phyloP scores from a whole-genome alignment of 2,113 vertebrate genomes.

The Apeltes quadracus region DNA sequence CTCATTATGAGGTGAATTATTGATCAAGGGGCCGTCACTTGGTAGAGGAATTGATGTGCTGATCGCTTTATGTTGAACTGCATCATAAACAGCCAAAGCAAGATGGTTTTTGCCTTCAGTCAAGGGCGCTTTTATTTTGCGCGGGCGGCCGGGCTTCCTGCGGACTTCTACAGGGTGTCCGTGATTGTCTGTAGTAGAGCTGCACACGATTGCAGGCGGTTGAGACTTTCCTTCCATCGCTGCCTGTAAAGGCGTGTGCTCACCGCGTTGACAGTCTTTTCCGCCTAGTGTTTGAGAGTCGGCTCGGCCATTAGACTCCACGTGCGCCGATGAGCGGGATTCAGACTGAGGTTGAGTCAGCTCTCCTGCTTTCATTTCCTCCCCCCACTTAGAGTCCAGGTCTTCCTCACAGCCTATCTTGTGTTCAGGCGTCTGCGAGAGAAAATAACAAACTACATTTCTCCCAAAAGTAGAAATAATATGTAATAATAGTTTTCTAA shows the following conservation, averaged over 20 bases:
- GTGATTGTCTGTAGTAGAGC: conserved; percentile 29
- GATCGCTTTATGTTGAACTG: conserved; percentile 40
- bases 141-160: conserved; percentile 44
- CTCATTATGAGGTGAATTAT: conserved; percentile 14
- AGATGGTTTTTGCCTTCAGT: background rate
- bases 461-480: background rate
- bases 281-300: conserved; percentile 15
- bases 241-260: background rate
- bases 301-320: conserved; percentile 12
- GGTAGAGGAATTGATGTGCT: conserved; percentile 37
- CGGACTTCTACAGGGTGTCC: background rate
- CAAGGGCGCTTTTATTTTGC: background rate
- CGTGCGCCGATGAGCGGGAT: conserved; percentile 12
- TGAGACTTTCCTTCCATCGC: conserved; percentile 27
- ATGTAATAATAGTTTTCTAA: background rate
- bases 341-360: conserved; percentile 1
- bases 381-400: conserved; percentile 14
- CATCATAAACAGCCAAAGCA: background rate
- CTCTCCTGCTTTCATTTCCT: conserved; percentile 29
- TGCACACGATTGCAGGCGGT: conserved; percentile 20
- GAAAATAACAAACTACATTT: background rate
- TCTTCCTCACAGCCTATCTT: conserved; percentile 35
- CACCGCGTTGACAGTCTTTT: conserved; percentile 11
- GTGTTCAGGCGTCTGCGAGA: conserved; percentile 46
- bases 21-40: background rate